Evolutionary conservation across 30 jellyfish, hydroid and myxozoan species (phyloP).

Genomic region (Catostylus mosaicus): DNA sequence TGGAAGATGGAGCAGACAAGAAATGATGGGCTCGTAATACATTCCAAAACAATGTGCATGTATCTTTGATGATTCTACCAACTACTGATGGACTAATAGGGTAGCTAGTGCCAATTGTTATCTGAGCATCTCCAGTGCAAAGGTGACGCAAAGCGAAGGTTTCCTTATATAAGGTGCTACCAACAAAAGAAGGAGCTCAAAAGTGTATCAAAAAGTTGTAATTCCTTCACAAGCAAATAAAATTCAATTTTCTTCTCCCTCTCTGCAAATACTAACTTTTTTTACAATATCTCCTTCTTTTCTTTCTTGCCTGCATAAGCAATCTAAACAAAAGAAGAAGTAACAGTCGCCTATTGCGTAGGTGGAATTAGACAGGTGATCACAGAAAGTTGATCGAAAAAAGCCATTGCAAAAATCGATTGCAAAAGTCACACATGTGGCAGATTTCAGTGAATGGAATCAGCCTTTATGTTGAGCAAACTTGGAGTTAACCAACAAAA

Average conservation of each 20-base stretch:
- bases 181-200: constrained; percentile 35
- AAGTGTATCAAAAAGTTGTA: constrained; percentile 20
- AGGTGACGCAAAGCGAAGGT: constrained; percentile 21
- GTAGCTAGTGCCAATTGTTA: constrained; percentile 36
- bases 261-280: not conserved
- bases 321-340: not conserved
- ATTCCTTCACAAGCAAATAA: constrained; percentile 1
- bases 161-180: constrained; percentile 31
- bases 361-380: not conserved
- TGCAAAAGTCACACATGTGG: not conserved
- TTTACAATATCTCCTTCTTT: not conserved
- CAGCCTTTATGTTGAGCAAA: no score
- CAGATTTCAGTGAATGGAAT: not conserved
- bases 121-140: constrained; percentile 26
- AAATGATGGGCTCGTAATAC: constrained; percentile 3
- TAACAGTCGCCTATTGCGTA: not conserved
- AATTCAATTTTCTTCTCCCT: constrained; percentile 34
- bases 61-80: constrained; percentile 24
- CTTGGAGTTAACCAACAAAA: no score
- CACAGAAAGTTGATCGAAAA: not conserved
- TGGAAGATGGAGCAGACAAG: constrained; percentile 2
- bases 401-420: not conserved
- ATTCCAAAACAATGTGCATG: constrained; percentile 27
- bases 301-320: not conserved
- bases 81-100: constrained; percentile 17